Conservation (phyloP, 2,797 vertebrate species). For the Muraenolepis orangiensis region DNA sequence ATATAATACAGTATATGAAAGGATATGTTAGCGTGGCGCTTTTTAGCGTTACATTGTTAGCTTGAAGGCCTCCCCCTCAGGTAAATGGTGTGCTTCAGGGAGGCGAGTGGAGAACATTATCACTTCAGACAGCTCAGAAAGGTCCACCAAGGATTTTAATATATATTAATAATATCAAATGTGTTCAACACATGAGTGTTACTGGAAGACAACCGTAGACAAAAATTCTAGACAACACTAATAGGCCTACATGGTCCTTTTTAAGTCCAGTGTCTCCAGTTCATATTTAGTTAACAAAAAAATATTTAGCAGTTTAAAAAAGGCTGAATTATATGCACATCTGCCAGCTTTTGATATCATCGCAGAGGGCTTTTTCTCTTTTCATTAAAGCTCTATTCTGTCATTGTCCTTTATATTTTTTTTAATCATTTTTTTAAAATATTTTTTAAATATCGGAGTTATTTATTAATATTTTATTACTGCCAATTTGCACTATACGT, state of each 20-base stretch:
- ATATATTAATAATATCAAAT: neutral
- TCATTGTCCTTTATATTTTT: no score
- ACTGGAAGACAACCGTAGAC: conserved; percentile 27
- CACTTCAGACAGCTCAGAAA: neutral
- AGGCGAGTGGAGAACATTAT: neutral
- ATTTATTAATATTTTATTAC: no score
- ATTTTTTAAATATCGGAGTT: no score
- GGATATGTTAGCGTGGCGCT: neutral
- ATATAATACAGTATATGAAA: neutral
- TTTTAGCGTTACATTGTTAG: neutral
- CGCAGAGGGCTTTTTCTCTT: conserved; percentile 54
- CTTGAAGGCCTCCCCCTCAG: neutral
- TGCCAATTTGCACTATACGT: no score
- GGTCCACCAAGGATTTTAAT: neutral
- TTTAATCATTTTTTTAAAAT: no score
- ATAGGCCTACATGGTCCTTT: neutral
- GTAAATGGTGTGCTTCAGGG: neutral
- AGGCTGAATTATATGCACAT: conserved; percentile 65
- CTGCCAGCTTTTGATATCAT: conserved; percentile 57
- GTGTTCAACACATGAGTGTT: neutral
- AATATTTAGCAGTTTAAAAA: conserved; percentile 43
- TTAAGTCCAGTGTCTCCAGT: neutral
- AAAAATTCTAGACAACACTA: neutral
- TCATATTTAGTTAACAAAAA: conserved; percentile 40
- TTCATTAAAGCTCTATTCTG: conserved; percentile 59